phyloP scores from a whole-genome alignment of 2,797 vertebrate genomes.

The Macropodus opercularis region DNA sequence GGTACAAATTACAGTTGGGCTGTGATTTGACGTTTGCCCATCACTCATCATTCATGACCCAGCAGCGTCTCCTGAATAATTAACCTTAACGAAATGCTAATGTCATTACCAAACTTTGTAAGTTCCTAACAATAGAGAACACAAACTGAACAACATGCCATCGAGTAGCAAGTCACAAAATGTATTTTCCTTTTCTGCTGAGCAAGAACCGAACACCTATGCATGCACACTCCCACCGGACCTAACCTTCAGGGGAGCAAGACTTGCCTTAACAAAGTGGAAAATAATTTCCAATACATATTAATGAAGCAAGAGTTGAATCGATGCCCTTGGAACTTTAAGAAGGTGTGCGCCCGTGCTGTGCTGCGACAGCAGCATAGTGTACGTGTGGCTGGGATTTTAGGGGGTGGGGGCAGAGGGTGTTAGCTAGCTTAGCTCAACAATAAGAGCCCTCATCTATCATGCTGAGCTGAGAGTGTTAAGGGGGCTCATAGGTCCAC shows the following conservation, averaged over 20 bases:
- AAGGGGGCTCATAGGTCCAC: constrained; percentile 58
- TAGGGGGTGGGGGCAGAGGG: constrained; percentile 16
- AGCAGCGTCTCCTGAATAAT: constrained; percentile 26
- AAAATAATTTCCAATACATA: constrained; percentile 86
- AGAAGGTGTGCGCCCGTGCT: constrained; percentile 61
- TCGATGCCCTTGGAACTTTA: constrained; percentile 81
- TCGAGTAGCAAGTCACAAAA: constrained; percentile 6
- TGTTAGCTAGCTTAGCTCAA: constrained; percentile 46
- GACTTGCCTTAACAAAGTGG: constrained; percentile 77
- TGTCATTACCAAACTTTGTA: constrained; percentile 30
- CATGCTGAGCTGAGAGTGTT: constrained; percentile 58
- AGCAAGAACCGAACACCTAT: constrained; percentile 31
- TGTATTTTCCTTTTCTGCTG: constrained; percentile 37
- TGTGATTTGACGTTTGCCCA: constrained; percentile 5
- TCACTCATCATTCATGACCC: not conserved
- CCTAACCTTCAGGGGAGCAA: constrained; percentile 72
- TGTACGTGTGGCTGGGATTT: constrained; percentile 49
- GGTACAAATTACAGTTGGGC: too few species aligned
- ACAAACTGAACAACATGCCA: constrained; percentile 23
- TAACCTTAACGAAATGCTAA: constrained; percentile 26
- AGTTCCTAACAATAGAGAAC: constrained; percentile 18
- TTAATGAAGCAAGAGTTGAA: constrained; percentile 80
- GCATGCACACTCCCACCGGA: constrained; percentile 44
- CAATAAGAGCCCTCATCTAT: constrained; percentile 71
- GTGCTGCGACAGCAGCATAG: constrained; percentile 61